Evolutionary conservation across 2,888 invertebrate species (phyloP), one percentile per base, ranked within the genome.

Genomic region (Tetragonula carbonaria): DNA sequence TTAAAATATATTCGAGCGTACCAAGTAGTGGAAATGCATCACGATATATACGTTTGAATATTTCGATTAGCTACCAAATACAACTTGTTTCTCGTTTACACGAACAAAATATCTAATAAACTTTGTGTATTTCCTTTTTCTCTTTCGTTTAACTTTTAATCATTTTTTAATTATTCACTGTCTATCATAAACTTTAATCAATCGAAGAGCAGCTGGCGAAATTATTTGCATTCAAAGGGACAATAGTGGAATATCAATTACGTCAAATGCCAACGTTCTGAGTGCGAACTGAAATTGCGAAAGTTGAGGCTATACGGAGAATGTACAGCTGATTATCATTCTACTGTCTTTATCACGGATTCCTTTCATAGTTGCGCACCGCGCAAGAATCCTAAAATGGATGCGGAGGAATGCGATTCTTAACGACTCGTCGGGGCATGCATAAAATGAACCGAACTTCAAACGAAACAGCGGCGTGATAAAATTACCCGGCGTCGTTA

Each of bases 401-500:
- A 62, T 33, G 68, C 76, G 55, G 33, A 80, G 74, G 72, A 76
- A 82, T 78, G 85, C 79, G 68, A 63, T 16, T 74, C 74, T 75
- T 59, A 0, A 55, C 21, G 73, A 74, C 65, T 73, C 14, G 38
- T 72, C 45, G 50, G 75, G 70, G 65, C 63, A 66, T 65, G 75
- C 65, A 63, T 71, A 53, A 28, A 33, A 13, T 23, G 38, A 68
- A 53, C 0, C 16, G 14, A 45, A n/a, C 51, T 16, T 11, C 33
- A 6, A 33, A 4, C 21, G 28, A 14, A 33, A 55, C 38, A 57
- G 65, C 86, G 72, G 65, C 57, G 78, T 53, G 45, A 45, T 38
- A 77, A 78, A 77, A 85, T 78, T 79, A 75, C 74, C 63, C 67
- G 51, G 14, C 66, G 16, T 65, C 75, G 79, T 72, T 82, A 71